phyloP scores from a whole-genome alignment of 2,888 invertebrate species.

The Chydorus sphaericus region DNA sequence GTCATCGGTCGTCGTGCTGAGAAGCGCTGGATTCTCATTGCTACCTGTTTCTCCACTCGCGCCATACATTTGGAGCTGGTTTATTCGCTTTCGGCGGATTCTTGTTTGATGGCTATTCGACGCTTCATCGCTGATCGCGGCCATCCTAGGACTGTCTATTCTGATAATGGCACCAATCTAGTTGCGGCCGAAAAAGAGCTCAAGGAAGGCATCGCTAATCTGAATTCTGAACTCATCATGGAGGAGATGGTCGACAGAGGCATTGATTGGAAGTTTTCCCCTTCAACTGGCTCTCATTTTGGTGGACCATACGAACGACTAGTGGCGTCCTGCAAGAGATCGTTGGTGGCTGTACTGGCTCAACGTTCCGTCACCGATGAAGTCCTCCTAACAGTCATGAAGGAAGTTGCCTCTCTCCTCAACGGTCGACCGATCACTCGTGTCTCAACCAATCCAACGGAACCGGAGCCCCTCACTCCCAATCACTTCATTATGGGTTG shows the following conservation, averaged over 20 bases:
- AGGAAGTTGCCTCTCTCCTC: slow-evolving; percentile 15
- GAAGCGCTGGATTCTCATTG: slow-evolving; percentile 2
- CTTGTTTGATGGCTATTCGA: slow-evolving; percentile 7
- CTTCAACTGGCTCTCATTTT: slow-evolving; percentile 16
- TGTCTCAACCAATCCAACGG: slow-evolving; percentile 13
- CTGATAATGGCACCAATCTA: slow-evolving; percentile 19
- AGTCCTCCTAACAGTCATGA: slow-evolving; percentile 14
- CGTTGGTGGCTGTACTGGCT: background rate
- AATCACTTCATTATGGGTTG: slow-evolving; percentile 17
- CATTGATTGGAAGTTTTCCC: slow-evolving; percentile 18
- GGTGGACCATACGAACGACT: slow-evolving; percentile 18
- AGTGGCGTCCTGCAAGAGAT: slow-evolving; percentile 15
- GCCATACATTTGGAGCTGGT: slow-evolving; percentile 12
- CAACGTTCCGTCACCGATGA: slow-evolving; percentile 13
- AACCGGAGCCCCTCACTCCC: slow-evolving; percentile 16
- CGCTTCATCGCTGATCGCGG: slow-evolving; percentile 8
- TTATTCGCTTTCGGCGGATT: background rate
- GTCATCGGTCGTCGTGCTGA: slow-evolving; percentile 5
- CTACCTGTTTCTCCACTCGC: slow-evolving; percentile 11
- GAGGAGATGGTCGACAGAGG: slow-evolving; percentile 2
- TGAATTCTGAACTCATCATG: background rate
- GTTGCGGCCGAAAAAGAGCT: slow-evolving; percentile 15
- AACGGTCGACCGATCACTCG: slow-evolving; percentile 17
- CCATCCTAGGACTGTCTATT: background rate
- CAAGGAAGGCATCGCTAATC: background rate